Conservation (phyloP, 2,888 invertebrate genomes). For the Drosophila rubida region DNA sequence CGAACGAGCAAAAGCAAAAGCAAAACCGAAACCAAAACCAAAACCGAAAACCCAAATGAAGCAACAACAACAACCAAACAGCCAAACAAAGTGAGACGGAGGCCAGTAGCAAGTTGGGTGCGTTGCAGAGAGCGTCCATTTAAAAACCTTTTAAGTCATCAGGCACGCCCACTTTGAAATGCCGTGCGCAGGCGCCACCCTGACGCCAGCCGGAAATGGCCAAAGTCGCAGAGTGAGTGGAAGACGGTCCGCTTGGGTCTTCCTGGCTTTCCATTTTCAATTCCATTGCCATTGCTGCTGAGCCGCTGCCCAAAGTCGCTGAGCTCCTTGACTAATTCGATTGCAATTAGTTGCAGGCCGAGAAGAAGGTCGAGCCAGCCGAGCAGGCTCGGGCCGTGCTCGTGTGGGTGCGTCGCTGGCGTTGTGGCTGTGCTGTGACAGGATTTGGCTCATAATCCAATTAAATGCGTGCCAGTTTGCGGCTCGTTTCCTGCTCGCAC, state of each 20-base stretch:
- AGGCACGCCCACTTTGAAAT: constrained; percentile 77
- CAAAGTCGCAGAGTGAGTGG: constrained; percentile 21
- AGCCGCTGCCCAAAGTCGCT: constrained; percentile 65
- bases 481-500: constrained; percentile 71
- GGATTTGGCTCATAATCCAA: constrained; percentile 78
- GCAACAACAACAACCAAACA: background rate
- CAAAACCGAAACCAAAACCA: background rate
- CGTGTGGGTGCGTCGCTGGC: constrained; percentile 54
- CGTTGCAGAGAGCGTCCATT: constrained; percentile 60
- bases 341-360: constrained; percentile 72
- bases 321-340: constrained; percentile 81
- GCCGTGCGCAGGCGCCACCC: constrained; percentile 76
- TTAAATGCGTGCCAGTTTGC: constrained; percentile 68
- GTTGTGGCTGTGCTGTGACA: constrained; percentile 61
- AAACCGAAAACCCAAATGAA: background rate
- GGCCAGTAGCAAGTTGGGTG: constrained; percentile 33
- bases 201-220: constrained; percentile 81
- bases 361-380: no score
- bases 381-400: constrained; percentile 14
- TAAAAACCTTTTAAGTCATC: constrained; percentile 82
- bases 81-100: constrained; percentile 5
- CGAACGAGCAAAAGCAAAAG: constrained; percentile 1
- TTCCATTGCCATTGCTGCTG: constrained; percentile 27
- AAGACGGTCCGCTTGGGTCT: constrained; percentile 17
- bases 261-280: constrained; percentile 39